Conservation (phyloP, 92 coral and sea anemone genomes). For the Actinernus sp. region DNA sequence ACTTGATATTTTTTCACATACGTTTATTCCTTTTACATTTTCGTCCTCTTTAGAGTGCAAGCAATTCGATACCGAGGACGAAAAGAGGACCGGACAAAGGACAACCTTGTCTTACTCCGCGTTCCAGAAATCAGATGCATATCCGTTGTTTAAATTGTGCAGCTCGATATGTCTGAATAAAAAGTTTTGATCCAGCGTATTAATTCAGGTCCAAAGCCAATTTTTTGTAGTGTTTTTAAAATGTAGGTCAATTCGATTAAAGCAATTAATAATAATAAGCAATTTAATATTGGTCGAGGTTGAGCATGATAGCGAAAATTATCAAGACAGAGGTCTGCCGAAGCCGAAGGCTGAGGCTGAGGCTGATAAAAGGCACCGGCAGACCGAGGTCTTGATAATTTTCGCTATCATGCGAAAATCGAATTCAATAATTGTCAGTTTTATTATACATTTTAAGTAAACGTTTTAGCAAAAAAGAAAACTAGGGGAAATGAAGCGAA, state of each 20-base stretch:
- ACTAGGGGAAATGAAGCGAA: too few species aligned
- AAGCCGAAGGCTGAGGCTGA: too few species aligned
- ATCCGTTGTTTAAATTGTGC: conserved; percentile 1
- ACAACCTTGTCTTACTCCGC: conserved; percentile 31
- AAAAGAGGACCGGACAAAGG: conserved; percentile 24
- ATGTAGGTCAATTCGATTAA: conserved; percentile 8
- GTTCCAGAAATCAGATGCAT: neutral
- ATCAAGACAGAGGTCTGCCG: too few species aligned
- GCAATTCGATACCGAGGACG: conserved; percentile 28
- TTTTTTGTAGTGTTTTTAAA: neutral
- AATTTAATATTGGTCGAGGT: too few species aligned
- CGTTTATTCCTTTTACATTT: conserved; percentile 10
- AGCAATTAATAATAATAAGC: too few species aligned
- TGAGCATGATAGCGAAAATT: too few species aligned
- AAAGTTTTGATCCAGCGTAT: conserved; percentile 7
- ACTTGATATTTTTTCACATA: conserved; percentile 7
- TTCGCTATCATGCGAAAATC: too few species aligned
- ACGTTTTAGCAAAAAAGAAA: too few species aligned
- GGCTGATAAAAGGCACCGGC: too few species aligned
- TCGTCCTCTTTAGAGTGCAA: conserved; percentile 13
- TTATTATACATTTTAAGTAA: too few species aligned
- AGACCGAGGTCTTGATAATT: too few species aligned
- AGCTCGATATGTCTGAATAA: conserved; percentile 13
- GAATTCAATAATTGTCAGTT: too few species aligned
- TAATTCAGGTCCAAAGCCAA: conserved; percentile 8